Evolutionary conservation across 1,140 invertebrate species (phyloP).

Genomic region (Lepidurus packardi): DNA sequence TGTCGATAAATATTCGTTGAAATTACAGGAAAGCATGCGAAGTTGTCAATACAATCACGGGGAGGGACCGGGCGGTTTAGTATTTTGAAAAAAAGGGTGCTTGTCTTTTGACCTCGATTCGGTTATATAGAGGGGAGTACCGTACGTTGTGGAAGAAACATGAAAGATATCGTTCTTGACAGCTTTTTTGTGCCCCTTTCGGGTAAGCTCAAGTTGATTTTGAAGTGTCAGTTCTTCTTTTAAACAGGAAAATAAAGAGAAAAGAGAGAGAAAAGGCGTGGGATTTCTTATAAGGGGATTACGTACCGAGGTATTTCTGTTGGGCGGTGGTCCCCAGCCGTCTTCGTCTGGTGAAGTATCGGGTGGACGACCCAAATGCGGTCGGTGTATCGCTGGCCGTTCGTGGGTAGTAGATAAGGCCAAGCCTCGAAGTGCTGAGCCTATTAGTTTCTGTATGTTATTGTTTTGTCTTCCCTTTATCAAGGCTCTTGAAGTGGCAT

Average conservation of each 20-base stretch:
- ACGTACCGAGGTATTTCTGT: conserved; percentile 18
- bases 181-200: neutral
- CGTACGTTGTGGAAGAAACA: neutral
- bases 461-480: neutral
- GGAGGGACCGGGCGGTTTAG: neutral
- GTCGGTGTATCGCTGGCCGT: neutral
- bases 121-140: neutral
- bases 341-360: conserved; percentile 8
- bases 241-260: neutral
- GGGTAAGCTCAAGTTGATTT: neutral
- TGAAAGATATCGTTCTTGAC: neutral
- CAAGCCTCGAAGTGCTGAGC: conserved; percentile 12
- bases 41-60: no score
- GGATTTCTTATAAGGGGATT: neutral
- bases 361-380: conserved; percentile 7
- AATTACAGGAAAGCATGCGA: no score
- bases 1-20: neutral
- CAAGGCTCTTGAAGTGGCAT: no score
- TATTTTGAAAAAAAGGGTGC: neutral
- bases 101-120: neutral
- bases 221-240: neutral
- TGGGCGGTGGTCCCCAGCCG: conserved; percentile 6
- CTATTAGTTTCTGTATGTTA: neutral
- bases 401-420: conserved; percentile 7
- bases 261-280: neutral